Evolutionary conservation across 2,888 invertebrate genomes (phyloP).

Genomic region (Venustoraphidia nigricollis): DNA sequence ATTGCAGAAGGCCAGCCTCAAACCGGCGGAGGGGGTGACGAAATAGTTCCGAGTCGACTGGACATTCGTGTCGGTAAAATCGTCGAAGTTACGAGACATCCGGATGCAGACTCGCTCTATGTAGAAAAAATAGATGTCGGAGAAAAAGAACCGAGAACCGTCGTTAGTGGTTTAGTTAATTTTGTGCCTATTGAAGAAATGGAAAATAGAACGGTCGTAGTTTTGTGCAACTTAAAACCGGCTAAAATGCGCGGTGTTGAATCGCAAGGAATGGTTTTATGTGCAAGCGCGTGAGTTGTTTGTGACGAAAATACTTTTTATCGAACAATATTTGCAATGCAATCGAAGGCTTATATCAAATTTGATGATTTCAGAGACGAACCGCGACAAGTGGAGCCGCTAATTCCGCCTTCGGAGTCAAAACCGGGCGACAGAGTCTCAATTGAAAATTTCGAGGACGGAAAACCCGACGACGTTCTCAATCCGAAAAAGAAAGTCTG

Average conservation of each 20-base stretch:
- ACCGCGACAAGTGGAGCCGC: slow-evolving; percentile 70
- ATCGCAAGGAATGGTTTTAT: slow-evolving; percentile 87
- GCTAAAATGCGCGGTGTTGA: slow-evolving; percentile 90
- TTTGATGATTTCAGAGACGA: slow-evolving; percentile 38
- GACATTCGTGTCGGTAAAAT: slow-evolving; percentile 83
- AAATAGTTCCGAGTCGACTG: slow-evolving; percentile 54
- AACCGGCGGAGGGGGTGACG: slow-evolving; percentile 30
- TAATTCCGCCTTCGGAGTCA: slow-evolving; percentile 60
- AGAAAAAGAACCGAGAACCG: slow-evolving; percentile 50
- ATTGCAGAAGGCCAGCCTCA: not conserved
- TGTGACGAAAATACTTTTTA: not conserved
- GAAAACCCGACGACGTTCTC: slow-evolving; percentile 66
- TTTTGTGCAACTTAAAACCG: slow-evolving; percentile 90
- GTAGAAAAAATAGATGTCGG: slow-evolving; percentile 86
- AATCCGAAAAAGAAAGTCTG: slow-evolving; percentile 95
- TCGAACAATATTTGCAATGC: slow-evolving; percentile 9
- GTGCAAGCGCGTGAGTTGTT: slow-evolving; percentile 56
- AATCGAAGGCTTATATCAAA: slow-evolving; percentile 5
- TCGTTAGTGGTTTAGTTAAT: slow-evolving; percentile 84
- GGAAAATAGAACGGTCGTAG: slow-evolving; percentile 76
- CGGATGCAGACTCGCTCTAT: slow-evolving; percentile 83
- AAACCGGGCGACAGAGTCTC: slow-evolving; percentile 71
- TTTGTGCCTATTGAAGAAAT: slow-evolving; percentile 82
- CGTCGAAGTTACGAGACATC: slow-evolving; percentile 68
- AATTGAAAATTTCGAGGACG: slow-evolving; percentile 67